Evolutionary conservation across 2,113 vertebrate species (phyloP).

Genomic region (Dipodomys stephensi): DNA sequence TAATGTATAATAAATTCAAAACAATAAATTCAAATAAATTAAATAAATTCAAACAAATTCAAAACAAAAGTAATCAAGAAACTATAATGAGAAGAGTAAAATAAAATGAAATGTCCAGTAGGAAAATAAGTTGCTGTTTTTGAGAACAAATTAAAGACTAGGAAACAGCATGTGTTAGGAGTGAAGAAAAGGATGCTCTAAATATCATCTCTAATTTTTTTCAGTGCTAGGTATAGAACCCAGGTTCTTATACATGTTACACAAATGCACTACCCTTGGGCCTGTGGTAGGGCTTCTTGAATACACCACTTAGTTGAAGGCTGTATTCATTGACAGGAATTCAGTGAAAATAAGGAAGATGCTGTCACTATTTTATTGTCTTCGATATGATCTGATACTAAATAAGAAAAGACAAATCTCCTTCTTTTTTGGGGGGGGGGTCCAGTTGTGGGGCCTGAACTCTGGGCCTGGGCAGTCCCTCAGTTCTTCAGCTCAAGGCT

Average conservation of each 20-base stretch:
- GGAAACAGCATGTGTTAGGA: neutral
- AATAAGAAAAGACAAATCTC: neutral
- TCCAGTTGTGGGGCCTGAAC: neutral
- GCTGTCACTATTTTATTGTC: neutral
- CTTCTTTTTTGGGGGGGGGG: too few relatives aligned
- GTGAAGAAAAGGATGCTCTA: neutral
- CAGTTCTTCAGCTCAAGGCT: too few relatives aligned
- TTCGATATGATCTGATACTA: neutral
- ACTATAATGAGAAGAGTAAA: neutral
- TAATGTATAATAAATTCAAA: neutral
- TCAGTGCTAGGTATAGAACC: too few relatives aligned
- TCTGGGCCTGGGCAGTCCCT: too few relatives aligned
- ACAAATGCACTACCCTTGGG: neutral
- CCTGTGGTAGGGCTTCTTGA: neutral
- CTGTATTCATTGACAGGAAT: neutral
- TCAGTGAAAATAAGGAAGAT: neutral
- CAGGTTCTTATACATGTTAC: neutral
- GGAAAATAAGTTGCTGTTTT: neutral
- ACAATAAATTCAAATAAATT: neutral
- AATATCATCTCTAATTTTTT: neutral
- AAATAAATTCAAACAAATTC: neutral
- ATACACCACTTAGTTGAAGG: neutral
- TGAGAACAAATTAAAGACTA: too few relatives aligned
- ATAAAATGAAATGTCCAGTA: neutral
- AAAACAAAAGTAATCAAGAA: slow-evolving; percentile 48